Evolutionary conservation across 2,888 invertebrate genomes (phyloP), one percentile per base, ranked within the genome.

Genomic region (Agrotis clavis): DNA sequence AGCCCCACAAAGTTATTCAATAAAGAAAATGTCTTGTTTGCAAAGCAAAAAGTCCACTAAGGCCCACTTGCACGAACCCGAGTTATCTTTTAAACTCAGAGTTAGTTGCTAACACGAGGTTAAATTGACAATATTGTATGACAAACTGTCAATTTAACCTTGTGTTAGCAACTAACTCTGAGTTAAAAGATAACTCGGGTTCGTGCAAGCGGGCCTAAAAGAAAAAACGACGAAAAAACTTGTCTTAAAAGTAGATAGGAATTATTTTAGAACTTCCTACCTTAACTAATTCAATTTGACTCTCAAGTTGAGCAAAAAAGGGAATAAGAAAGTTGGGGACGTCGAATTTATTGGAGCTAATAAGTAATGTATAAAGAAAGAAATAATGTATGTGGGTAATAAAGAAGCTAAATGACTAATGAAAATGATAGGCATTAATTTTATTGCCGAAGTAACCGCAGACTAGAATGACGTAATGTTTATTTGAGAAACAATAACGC

Each of bases 281-380:
- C 84, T 81, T 84, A 74, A 82, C 74, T 83, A 82, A 83, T 85
- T 85, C 83, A 85, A 83, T 85, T 85, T 76, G 68, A 74, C 54
- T 79, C 61, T 82, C 74, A 74, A 80, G 64, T 79, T 79, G 54
- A 74, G 64, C 60, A 78, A 74, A 79, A 84, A 82, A 82, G 71
- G 50, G 59, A 72, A 71, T 68, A 67, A 71, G 57, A 73, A 84
- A 82, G 65, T 74, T 68, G 18, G 72, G 59, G 61, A 79, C 72
- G 74, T 77, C 70, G 63, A 82, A 81, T 82, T 82, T 82, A 69
- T 81, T 18, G 63, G 51, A 64, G 61, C 67, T 74, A 66, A 74
- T 74, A 84, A 69, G 77, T 71, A 57, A 74, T 63, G 67, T 57
- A 25, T 30, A 63, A 56, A 69, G 51, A 64, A 56, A 71, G 18